Percentiles rank a stretch among this genome's conserved stretches.
phyloP scores from a whole-genome alignment of 2,888 invertebrate genomes.

The Mesoligia furuncula region DNA sequence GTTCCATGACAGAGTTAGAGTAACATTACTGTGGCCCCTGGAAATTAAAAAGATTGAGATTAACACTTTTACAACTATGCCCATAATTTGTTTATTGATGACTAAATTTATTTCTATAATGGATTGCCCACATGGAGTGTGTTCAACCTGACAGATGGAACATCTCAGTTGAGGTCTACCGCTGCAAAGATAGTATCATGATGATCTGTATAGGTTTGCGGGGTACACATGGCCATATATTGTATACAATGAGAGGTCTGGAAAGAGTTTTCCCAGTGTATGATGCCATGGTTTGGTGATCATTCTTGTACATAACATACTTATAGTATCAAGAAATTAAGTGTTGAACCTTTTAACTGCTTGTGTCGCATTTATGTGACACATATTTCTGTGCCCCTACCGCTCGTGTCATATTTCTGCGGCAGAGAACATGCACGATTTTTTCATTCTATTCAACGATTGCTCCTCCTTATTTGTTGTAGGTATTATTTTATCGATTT shows the following conservation, averaged over 20 bases:
- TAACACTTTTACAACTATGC: background rate
- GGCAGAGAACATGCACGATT: no score
- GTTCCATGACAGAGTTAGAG: slow-evolving; percentile 98
- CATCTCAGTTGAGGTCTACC: background rate
- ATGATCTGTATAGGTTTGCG: background rate
- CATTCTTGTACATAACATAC: background rate
- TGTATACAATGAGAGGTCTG: background rate
- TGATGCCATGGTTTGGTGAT: background rate
- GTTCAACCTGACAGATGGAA: background rate
- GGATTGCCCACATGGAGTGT: no score
- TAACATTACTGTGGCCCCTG: slow-evolving; percentile 98
- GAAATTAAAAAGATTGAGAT: slow-evolving; percentile 76
- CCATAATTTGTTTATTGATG: background rate
- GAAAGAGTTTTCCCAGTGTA: background rate
- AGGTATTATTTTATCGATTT: no score
- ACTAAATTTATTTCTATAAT: background rate
- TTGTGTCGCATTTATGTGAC: no score
- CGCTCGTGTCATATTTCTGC: no score
- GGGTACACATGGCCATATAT: background rate
- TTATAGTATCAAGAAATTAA: background rate
- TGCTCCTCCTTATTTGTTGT: no score
- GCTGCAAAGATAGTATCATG: background rate
- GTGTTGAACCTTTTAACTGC: no score
- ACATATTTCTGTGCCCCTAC: no score
- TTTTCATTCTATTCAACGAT: no score